Percentiles rank a stretch among this genome's conserved stretches.
Conservation (phyloP, 64 coral and sea anemone species). For the Platygyra sinensis region DNA sequence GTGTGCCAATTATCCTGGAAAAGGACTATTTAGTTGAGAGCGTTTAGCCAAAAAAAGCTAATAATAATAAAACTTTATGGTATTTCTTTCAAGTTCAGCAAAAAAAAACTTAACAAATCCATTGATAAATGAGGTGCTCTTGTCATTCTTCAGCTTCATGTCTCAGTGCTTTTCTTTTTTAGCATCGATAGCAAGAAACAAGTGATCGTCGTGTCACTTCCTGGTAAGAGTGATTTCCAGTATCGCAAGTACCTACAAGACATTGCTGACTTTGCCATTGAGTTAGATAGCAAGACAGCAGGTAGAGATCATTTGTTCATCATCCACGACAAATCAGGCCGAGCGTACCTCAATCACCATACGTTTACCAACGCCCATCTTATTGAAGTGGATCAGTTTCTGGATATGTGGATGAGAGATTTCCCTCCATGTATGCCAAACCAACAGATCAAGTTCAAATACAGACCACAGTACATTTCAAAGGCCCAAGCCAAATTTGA, state of each 20-base stretch:
- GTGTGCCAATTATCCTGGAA: not conserved
- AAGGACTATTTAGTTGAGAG: too few species aligned
- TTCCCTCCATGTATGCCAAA: slow-evolving; percentile 64
- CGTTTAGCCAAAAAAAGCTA: too few species aligned
- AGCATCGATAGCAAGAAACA: slow-evolving; percentile 43
- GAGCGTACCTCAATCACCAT: slow-evolving; percentile 14
- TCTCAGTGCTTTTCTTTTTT: not conserved
- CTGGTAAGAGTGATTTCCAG: slow-evolving; percentile 30
- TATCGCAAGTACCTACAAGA: slow-evolving; percentile 46
- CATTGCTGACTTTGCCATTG: slow-evolving; percentile 62
- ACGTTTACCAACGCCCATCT: slow-evolving; percentile 66
- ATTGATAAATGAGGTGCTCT: too few species aligned
- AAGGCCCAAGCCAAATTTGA: slow-evolving; percentile 38
- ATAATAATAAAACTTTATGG: too few species aligned
- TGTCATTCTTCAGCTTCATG: too few species aligned
- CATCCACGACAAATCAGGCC: slow-evolving; percentile 64
- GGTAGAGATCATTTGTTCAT: slow-evolving; percentile 82
- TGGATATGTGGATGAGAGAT: slow-evolving; percentile 92
- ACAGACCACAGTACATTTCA: slow-evolving; percentile 70
- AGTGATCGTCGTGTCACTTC: slow-evolving; percentile 71
- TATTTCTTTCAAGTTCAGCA: too few species aligned
- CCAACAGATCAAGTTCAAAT: slow-evolving; percentile 76
- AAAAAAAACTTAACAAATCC: too few species aligned
- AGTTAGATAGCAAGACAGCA: slow-evolving; percentile 66
- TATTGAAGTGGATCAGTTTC: slow-evolving; percentile 47